Conservation (phyloP, 2,113 vertebrate species). For the Lichenostomus cassidix region DNA sequence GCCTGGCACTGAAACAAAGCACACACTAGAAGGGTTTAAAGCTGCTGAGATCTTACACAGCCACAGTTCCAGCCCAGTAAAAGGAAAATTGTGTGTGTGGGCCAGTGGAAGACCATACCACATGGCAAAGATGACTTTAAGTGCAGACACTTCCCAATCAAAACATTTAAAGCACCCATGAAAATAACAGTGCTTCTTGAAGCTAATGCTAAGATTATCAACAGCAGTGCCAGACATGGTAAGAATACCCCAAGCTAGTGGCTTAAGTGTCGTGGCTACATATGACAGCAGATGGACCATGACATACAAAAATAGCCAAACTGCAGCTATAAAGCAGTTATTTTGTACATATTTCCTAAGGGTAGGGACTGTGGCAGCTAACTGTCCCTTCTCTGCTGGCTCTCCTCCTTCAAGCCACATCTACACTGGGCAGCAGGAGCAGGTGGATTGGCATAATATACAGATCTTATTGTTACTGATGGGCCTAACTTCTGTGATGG, state of each 20-base stretch:
- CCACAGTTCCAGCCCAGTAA: background rate
- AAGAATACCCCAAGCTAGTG: background rate
- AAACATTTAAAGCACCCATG: background rate
- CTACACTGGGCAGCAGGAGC: rapidly evolving
- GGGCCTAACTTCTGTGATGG: too few species aligned
- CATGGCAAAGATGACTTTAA: background rate
- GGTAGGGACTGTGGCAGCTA: background rate
- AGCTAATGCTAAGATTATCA: background rate
- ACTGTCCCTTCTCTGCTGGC: background rate
- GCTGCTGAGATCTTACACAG: background rate
- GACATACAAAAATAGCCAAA: background rate
- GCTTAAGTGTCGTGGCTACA: background rate
- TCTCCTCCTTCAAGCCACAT: background rate
- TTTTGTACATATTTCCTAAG: background rate
- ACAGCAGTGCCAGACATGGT: background rate
- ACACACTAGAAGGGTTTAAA: background rate
- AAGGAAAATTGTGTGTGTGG: background rate
- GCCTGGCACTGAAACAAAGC: background rate
- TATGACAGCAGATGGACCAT: background rate
- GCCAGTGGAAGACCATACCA: background rate
- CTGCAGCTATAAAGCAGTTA: background rate
- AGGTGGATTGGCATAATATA: background rate
- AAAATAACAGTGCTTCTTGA: background rate
- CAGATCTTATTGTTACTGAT: background rate
- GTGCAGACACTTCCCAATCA: background rate